Base-by-base conservation (phyloP, 2,113 vertebrate species). In the Chaetura pelagica region DNA sequence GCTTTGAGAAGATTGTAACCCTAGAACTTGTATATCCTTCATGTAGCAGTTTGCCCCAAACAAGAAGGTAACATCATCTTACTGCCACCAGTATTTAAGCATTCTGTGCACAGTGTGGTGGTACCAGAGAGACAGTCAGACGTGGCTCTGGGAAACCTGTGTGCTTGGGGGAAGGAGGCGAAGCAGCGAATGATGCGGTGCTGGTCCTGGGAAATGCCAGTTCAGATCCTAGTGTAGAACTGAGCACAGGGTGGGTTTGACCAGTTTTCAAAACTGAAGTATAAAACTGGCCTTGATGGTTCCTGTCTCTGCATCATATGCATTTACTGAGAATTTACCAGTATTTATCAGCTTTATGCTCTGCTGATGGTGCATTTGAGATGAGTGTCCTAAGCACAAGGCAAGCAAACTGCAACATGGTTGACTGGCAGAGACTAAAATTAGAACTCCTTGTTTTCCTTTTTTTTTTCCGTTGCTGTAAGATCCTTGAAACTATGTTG, bases 371-470 rank as follows among this genome's bases (percentile, higher is more conserved):
- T 87, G 77, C 61, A 34, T 64, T 72, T 6, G 7, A 85, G 90
- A 78, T 87, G 69, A 94, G n/a, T 55, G 32, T 79, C 75, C 61
- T 73, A 32, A 68, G 35, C 49, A 46, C 30, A 71, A 73, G 58
- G 58, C 54, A 78, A 2, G 40, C 26, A 54, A 48, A 54, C 63
- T 71, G 51, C 59, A 54, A n/a, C 58, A 23, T 10, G 20, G 64
- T 34, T 91, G 63, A 83, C 44, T 85, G 44, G 24, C 58, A 76
- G 40, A 89, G 34, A 76, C 85, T 87, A 92, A 92, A 91, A 88
- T 90, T 90, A 80, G 90, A 90, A 38, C n/a, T 49, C 83, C 40
- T 75, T 87, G 30, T 71, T 82, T 83, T 83, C 38, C 57, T 64
- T 24, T 68, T 76, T 68, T 76, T 26, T 93, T 79, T n/a, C 57